Conservation (phyloP, 2,888 invertebrate species). For the Drosophila flavopinicola region DNA sequence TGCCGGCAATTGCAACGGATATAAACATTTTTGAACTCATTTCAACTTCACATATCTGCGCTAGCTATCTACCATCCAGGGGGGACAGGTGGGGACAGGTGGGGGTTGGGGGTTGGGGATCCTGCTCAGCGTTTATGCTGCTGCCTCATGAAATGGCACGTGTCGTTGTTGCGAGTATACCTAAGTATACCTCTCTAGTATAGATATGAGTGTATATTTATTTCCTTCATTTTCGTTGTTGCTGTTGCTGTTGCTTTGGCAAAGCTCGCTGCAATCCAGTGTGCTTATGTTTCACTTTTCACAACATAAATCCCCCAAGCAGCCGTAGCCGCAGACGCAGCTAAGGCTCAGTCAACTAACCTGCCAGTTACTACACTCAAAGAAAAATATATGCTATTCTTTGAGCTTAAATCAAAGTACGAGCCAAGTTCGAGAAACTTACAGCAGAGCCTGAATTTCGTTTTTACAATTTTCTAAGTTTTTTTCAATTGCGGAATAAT, state of each 20-base stretch:
- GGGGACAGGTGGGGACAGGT: too few species aligned
- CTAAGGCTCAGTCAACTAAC: slow-evolving; percentile 39
- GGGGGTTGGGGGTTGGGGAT: slow-evolving; percentile 8
- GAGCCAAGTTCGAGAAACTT: too few species aligned
- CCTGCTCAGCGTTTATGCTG: slow-evolving; percentile 59
- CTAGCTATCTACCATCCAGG: slow-evolving; percentile 24
- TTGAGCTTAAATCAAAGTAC: too few species aligned
- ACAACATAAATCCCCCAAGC: slow-evolving; percentile 74
- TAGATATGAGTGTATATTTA: slow-evolving; percentile 27
- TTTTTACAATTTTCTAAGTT: too few species aligned
- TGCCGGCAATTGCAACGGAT: slow-evolving; percentile 76
- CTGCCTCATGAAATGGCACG: slow-evolving; percentile 72
- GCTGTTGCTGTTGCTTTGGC: slow-evolving; percentile 41
- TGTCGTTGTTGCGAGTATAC: slow-evolving; percentile 56
- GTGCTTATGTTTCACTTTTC: slow-evolving; percentile 80
- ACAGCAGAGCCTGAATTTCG: too few species aligned
- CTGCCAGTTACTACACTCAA: slow-evolving; percentile 8
- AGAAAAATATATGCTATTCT: too few species aligned
- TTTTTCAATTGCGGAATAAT: too few species aligned
- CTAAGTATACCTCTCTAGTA: background rate
- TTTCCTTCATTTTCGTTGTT: slow-evolving; percentile 12
- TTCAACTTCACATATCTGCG: slow-evolving; percentile 61
- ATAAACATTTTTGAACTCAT: slow-evolving; percentile 80
- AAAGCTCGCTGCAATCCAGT: slow-evolving; percentile 72
- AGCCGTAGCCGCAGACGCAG: slow-evolving; percentile 56